A percentile compares a stretch with the other conserved stretches of the same genome.
These are phyloP conservation scores for Sphaeridia pumilis DNA, from an alignment of 2,888 invertebrate species.

Conservation along the genomic window DNA sequence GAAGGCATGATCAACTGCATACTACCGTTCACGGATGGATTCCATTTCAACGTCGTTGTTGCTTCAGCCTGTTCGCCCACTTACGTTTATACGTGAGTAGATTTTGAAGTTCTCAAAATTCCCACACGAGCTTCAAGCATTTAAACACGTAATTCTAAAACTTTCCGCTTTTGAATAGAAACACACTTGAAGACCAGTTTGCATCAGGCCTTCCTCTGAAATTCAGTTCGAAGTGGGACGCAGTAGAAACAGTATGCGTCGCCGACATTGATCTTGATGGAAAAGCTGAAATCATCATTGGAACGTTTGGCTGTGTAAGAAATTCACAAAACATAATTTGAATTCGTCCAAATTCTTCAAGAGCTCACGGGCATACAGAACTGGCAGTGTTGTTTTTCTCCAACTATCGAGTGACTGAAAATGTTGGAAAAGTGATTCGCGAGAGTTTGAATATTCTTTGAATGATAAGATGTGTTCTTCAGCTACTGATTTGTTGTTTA, in stretches of 20 bases:
- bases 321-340: too few relatives aligned
- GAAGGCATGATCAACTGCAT: slow-evolving; percentile 34
- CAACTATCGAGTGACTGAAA: too few relatives aligned
- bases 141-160: too few relatives aligned
- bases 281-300: slow-evolving; percentile 53
- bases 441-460: too few relatives aligned
- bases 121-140: too few relatives aligned
- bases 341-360: too few relatives aligned
- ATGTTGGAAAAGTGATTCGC: too few relatives aligned
- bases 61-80: slow-evolving; percentile 32
- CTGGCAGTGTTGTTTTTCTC: too few relatives aligned
- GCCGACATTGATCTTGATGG: slow-evolving; percentile 62
- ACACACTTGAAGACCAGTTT: slow-evolving; percentile 38
- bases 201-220: slow-evolving; percentile 38
- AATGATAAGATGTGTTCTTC: too few relatives aligned
- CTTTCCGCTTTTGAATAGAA: slow-evolving; percentile 26
- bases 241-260: slow-evolving; percentile 50
- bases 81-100: slow-evolving; percentile 31
- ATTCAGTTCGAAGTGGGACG: slow-evolving; percentile 48
- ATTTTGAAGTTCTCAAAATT: too few relatives aligned
- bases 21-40: slow-evolving; percentile 29
- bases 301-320: slow-evolving; percentile 53
- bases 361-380: too few relatives aligned
- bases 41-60: slow-evolving; percentile 30
- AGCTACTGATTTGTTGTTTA: too few relatives aligned